Conservation (phyloP, 2,113 vertebrate genomes). For the Muscicapa adusta region DNA sequence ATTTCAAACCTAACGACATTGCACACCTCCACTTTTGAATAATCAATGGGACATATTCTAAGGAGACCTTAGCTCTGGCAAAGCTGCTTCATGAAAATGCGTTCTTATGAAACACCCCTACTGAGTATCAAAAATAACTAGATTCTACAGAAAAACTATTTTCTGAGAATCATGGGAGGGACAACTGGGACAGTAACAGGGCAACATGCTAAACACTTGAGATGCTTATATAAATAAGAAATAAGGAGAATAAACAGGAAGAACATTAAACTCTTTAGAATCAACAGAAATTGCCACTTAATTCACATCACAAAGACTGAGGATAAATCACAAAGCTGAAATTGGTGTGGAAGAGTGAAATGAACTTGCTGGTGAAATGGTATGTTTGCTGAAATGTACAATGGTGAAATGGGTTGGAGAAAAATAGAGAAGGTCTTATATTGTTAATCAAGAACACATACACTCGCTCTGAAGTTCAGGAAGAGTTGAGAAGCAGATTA, state of each 20-base stretch:
- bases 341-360: background rate
- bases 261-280: background rate
- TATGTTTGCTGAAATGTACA: too few relatives aligned
- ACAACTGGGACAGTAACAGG: background rate
- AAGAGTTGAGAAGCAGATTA: background rate
- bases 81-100: background rate
- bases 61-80: background rate
- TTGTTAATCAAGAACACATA: background rate
- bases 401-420: too few relatives aligned
- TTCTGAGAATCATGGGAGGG: background rate
- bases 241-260: background rate
- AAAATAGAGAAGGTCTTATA: background rate
- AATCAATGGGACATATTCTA: background rate
- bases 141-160: background rate
- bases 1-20: background rate
- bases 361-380: background rate
- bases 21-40: background rate
- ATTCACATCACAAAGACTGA: background rate
- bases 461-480: background rate
- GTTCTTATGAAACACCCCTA: background rate
- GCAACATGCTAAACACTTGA: background rate
- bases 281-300: background rate
- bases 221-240: background rate
- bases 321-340: background rate
- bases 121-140: fast-evolving